These are phyloP conservation scores for Caenorhabditis panamensis DNA, from an alignment of 2,888 invertebrate genomes.

Conservation along the genomic window DNA sequence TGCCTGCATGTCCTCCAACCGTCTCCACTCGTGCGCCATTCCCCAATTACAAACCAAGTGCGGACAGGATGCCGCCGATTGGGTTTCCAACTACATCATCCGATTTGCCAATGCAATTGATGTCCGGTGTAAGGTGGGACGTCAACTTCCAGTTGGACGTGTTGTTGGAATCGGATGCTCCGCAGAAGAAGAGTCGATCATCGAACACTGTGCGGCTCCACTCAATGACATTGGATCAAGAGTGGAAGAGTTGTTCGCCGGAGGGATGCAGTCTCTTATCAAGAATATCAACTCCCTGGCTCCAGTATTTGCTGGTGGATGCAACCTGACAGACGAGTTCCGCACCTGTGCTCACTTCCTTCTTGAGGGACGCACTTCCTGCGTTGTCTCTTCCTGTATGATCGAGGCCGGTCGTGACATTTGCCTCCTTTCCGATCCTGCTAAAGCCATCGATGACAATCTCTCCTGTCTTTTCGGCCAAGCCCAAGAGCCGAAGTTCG, in stretches of 20 bases:
- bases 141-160: conserved; percentile 66
- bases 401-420: conserved; percentile 77
- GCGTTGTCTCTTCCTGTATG: conserved; percentile 78
- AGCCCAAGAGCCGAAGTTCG: conserved; percentile 78
- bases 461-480: conserved; percentile 77
- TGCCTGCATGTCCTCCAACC: conserved; percentile 78
- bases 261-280: conserved; percentile 74
- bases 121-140: conserved; percentile 71
- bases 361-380: conserved; percentile 65
- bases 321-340: conserved; percentile 75
- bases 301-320: conserved; percentile 79
- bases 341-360: conserved; percentile 67
- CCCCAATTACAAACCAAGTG: conserved; percentile 66
- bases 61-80: conserved; percentile 65
- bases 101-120: conserved; percentile 79
- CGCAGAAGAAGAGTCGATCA: conserved; percentile 75
- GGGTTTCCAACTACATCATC: conserved; percentile 75
- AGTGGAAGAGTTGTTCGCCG: conserved; percentile 70
- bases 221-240: conserved; percentile 75
- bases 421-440: conserved; percentile 76
- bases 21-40: conserved; percentile 74
- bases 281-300: conserved; percentile 79
- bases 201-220: conserved; percentile 79
- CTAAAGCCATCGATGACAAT: conserved; percentile 78
- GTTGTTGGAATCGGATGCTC: conserved; percentile 77